Base-by-base conservation (phyloP, 1,140 invertebrate species). In the Caenorhabditis latens region DNA sequence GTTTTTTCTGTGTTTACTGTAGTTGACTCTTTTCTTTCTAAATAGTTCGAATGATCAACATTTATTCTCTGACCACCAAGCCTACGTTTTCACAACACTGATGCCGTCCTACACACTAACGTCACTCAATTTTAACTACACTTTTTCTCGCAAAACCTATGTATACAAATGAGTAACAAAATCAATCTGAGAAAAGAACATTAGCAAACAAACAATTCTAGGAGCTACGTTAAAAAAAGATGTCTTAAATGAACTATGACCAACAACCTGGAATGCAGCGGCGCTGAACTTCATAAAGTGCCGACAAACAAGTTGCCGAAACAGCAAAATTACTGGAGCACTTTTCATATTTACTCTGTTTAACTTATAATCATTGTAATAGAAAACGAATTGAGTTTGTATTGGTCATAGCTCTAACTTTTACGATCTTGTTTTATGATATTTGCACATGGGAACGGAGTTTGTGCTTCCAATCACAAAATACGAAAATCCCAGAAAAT, bases 91-190 rank as follows among this genome's bases (percentile, higher is more conserved):
- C 13, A 79, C 71, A 46, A 50, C 24, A 79, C 21, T 21, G 11
- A 79, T 14, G n/a, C 21, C 46, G n/a, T 50, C 71, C 71, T 79
- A 8, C 46, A n/a, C 71, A 79, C 24, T 14, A 50, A 79, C 71
- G 46, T 79, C 71, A 79, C 19, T 16, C 16, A 5, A 71, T 79
- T 42, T 24, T 71, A 46, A 71, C 65, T 71, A 8, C 71, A 79
- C 14, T 50, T 50, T 79, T 24, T 8, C 24, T 40, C 65, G 16
- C 50, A 48, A 79, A 79, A 79, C 14, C 11, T 50, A n/a, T 50
- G 71, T 79, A n/a, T 46, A 79, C 71, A 79, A 79, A 11, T 79
- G 71, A 79, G 46, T 79, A 79, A 79, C 71, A 79, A 79, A 79
- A 79, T 50, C 43, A 79, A 79, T n/a, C 40, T 71, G 65, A 8